phyloP scores from a whole-genome alignment of 2,797 vertebrate species.

The Trachurus trachurus region DNA sequence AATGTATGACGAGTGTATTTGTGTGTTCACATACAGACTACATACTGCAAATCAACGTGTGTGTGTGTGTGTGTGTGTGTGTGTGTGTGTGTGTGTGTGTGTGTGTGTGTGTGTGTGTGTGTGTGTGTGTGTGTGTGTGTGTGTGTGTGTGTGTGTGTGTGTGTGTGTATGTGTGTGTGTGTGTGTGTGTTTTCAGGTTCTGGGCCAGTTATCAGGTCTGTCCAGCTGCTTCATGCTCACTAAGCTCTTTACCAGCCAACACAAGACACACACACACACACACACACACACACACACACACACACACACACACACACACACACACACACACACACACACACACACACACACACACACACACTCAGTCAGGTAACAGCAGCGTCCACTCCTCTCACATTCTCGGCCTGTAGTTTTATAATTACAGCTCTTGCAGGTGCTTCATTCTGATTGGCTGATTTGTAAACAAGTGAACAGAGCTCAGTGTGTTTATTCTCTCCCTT shows the following conservation, averaged over 20 bases:
- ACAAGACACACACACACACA: conserved; percentile 11
- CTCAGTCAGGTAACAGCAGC: conserved; percentile 1
- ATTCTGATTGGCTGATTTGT: not conserved
- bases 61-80: no score
- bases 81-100: no score
- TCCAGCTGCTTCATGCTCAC: conserved; percentile 65
- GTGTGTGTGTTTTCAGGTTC: conserved; percentile 20
- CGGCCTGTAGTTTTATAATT: not conserved
- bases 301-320: conserved; percentile 19
- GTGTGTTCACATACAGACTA: no score
- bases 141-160: no score
- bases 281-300: conserved; percentile 16
- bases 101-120: no score
- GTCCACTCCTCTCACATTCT: not conserved
- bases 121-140: no score
- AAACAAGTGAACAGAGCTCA: not conserved
- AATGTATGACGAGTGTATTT: no score
- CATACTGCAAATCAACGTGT: no score
- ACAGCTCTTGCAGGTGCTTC: not conserved
- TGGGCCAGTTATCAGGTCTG: conserved; percentile 57
- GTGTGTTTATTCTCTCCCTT: no score
- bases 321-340: conserved; percentile 8
- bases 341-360: conserved; percentile 12
- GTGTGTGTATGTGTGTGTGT: no score
- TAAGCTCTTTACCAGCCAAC: conserved; percentile 64